Evolutionary conservation across 2,113 vertebrate genomes (phyloP), one percentile per base, ranked within the genome.

Genomic region (Ariopsis seemanni): DNA sequence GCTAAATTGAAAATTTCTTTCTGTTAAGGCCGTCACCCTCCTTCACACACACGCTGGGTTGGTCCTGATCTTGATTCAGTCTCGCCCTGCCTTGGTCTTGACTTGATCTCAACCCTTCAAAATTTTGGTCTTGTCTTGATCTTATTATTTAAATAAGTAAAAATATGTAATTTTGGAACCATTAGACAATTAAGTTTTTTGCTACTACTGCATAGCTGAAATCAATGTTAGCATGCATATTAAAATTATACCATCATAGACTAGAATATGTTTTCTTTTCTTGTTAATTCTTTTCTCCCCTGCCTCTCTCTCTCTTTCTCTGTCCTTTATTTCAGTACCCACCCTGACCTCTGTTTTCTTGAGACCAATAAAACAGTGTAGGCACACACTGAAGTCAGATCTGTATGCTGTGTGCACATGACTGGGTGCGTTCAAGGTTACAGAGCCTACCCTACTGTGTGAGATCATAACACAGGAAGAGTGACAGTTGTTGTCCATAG

Each of bases 371-470:
- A 42, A 53, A 72, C 53, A 20, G 50, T 71, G 86, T 27, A 77
- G 27, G 81, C n/a, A 55, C 88, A 89, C 52, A 53, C 48, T 80
- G 60, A 86, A 48, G 27, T 77, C 62, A 62, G 34, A 75, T 87
- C 58, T 69, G 83, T 86, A 71, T 71, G 58, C 12, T 69, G 34
- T 30, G 52, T 57, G 77, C 63, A 52, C 75, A 60, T 30, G 71
- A 7, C 74, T 80, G 87, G 72, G 87, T 90, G 85, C 52, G 69
- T 84, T 90, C 89, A 90, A 90, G 84, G 89, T 88, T 88, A 90
- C 53, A 15, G 52, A 80, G 53, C 34, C 53, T 55, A 57, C 27
- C 55, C 57, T 22, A 34, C 27, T 1, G 79, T 25, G 79, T 48
- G 62, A 71, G 57, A 71, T 15, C 20, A 17, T 27, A 71, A 80